Percentiles rank a stretch among this genome's conserved stretches.
Conservation (phyloP, 2,888 invertebrate species). For the Lithophane socia region DNA sequence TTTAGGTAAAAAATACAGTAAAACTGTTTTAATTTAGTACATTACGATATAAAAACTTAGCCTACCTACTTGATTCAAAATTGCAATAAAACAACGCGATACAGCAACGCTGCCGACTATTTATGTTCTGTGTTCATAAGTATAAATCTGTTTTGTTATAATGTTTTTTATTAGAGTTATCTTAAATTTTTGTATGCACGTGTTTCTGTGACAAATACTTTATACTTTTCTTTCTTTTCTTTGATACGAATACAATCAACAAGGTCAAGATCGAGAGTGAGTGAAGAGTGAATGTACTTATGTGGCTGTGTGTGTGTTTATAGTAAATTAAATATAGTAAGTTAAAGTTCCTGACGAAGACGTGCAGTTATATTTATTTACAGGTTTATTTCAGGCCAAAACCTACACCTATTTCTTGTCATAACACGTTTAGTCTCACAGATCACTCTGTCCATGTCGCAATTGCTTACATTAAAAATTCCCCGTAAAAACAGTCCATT, state of each 20-base stretch:
- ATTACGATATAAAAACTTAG: not conserved
- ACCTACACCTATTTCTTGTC: not conserved
- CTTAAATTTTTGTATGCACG: no score
- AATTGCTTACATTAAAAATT: slow-evolving; percentile 47
- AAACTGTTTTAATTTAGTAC: not conserved
- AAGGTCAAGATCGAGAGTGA: no score
- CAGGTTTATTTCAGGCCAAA: not conserved
- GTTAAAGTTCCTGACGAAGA: not conserved
- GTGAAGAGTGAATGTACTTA: no score
- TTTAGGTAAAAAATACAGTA: not conserved
- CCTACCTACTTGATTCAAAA: not conserved
- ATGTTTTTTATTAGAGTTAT: no score
- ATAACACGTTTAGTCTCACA: not conserved
- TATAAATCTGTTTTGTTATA: no score
- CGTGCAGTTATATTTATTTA: not conserved
- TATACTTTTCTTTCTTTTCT: no score
- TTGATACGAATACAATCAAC: not conserved
- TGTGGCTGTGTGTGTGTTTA: no score
- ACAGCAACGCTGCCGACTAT: no score
- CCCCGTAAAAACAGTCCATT: slow-evolving; percentile 39
- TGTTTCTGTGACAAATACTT: no score
- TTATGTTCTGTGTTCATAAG: no score
- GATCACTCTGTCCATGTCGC: not conserved
- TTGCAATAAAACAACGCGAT: no score
- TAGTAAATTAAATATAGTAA: no score